A percentile compares a stretch with the other conserved stretches of the same genome.
Conservation (phyloP, 2,888 invertebrate species). For the Hecatera dysodea region DNA sequence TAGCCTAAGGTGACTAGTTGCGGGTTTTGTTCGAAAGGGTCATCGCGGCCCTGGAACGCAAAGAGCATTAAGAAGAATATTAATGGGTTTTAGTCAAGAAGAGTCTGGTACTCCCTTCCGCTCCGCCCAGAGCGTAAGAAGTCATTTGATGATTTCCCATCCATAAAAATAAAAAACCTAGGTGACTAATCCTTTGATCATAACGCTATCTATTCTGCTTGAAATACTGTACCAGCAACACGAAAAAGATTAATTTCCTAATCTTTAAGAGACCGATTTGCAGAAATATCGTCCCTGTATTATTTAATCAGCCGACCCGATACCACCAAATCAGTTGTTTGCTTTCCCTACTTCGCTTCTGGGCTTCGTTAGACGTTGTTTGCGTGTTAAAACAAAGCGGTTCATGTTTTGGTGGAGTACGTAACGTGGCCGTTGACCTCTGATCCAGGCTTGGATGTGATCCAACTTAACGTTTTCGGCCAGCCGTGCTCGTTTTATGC, state of each 20-base stretch:
- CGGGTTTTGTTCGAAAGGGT: too few relatives aligned
- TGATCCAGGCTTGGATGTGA: constrained; percentile 66
- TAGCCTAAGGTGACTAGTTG: too few relatives aligned
- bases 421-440: constrained; percentile 69
- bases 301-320: neutral
- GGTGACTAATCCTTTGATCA: neutral
- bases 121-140: too few relatives aligned
- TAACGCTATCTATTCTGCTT: neutral
- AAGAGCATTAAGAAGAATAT: too few relatives aligned
- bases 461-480: constrained; percentile 66
- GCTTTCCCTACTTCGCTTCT: constrained; percentile 52
- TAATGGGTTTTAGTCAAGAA: too few relatives aligned
- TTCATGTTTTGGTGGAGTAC: constrained; percentile 46
- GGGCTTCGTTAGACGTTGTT: constrained; percentile 66
- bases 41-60: too few relatives aligned
- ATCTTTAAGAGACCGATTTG: too few relatives aligned
- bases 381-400: constrained; percentile 60
- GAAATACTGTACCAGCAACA: neutral
- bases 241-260: neutral
- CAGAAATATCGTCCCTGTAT: too few relatives aligned
- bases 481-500: constrained; percentile 47
- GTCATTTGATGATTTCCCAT: too few relatives aligned
- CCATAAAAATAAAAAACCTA: neutral
- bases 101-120: too few relatives aligned
- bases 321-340: constrained; percentile 37